phyloP scores from a whole-genome alignment of 2,888 invertebrate genomes.

The Asteroscopus sphinx region DNA sequence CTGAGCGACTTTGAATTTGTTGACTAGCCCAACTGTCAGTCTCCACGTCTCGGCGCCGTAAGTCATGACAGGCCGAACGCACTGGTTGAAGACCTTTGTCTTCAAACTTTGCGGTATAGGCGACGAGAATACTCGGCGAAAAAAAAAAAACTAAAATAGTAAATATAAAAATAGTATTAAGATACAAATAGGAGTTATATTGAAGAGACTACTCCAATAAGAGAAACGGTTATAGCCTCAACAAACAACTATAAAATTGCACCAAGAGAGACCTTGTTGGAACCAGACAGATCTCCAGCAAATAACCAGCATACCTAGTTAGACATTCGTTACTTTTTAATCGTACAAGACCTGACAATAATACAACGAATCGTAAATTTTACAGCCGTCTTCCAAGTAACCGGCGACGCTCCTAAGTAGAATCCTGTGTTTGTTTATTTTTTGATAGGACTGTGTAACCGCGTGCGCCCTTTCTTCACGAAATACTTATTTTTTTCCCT shows the following conservation, averaged over 20 bases:
- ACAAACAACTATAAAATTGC: not conserved
- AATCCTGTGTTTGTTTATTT: slow-evolving; percentile 87
- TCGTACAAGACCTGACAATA: slow-evolving; percentile 66
- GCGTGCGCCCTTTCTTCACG: slow-evolving; percentile 82
- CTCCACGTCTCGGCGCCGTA: no score
- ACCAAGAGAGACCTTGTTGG: not conserved
- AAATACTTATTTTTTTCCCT: slow-evolving; percentile 71
- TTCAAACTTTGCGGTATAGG: no score
- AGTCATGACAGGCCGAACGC: no score
- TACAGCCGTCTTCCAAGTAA: slow-evolving; percentile 83
- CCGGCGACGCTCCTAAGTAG: slow-evolving; percentile 82
- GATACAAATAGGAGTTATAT: no score
- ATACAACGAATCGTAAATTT: slow-evolving; percentile 88
- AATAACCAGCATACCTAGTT: slow-evolving; percentile 40
- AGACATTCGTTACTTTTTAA: slow-evolving; percentile 50
- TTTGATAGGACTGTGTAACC: slow-evolving; percentile 88
- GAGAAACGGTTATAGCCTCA: not conserved
- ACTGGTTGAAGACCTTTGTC: no score
- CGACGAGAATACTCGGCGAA: no score
- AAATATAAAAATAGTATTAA: no score
- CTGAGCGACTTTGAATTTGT: no score
- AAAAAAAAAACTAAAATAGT: no score
- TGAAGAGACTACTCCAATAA: not conserved
- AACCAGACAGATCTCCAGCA: slow-evolving; percentile 11
- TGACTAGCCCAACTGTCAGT: no score